Conservation (phyloP, 2,113 vertebrate genomes). For the Centrocercus urophasianus region DNA sequence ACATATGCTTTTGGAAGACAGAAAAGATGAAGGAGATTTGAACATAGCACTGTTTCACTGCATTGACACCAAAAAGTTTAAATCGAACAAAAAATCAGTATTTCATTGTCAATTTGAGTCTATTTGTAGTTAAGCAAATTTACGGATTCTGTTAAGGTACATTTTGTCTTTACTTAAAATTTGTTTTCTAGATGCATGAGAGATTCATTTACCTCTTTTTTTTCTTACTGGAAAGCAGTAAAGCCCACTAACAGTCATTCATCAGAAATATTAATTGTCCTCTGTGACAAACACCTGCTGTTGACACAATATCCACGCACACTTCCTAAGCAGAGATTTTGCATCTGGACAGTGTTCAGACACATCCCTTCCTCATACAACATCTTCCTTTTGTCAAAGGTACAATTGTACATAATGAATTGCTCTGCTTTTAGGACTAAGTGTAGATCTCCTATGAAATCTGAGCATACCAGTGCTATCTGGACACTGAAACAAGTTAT, state of each 20-base stretch:
- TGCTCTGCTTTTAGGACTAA: neutral
- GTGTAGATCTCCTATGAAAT: neutral
- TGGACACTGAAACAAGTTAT: neutral
- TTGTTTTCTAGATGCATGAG: slow-evolving; percentile 42
- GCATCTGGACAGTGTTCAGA: neutral
- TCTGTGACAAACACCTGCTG: neutral
- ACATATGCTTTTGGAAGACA: slow-evolving; percentile 1
- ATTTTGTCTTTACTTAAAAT: slow-evolving; percentile 11
- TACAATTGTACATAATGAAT: neutral
- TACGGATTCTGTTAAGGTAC: slow-evolving; percentile 16
- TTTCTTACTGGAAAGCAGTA: slow-evolving; percentile 5
- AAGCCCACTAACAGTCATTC: neutral
- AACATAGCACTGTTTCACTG: slow-evolving; percentile 12
- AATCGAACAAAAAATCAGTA: slow-evolving; percentile 21
- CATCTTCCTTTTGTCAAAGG: neutral
- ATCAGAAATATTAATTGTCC: slow-evolving; percentile 15
- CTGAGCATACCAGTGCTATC: neutral
- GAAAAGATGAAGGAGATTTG: neutral
- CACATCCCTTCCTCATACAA: neutral
- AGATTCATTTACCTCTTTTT: slow-evolving; percentile 2
- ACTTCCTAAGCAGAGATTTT: neutral
- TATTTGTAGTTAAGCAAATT: slow-evolving; percentile 34
- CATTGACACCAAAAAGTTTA: slow-evolving; percentile 18
- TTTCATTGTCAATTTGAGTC: slow-evolving; percentile 39
- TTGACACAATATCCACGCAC: neutral